Percentiles rank a stretch among this genome's conserved stretches.
These are phyloP conservation scores for Erebia palarica DNA, from an alignment of 2,888 invertebrate species.

Conservation along the genomic window DNA sequence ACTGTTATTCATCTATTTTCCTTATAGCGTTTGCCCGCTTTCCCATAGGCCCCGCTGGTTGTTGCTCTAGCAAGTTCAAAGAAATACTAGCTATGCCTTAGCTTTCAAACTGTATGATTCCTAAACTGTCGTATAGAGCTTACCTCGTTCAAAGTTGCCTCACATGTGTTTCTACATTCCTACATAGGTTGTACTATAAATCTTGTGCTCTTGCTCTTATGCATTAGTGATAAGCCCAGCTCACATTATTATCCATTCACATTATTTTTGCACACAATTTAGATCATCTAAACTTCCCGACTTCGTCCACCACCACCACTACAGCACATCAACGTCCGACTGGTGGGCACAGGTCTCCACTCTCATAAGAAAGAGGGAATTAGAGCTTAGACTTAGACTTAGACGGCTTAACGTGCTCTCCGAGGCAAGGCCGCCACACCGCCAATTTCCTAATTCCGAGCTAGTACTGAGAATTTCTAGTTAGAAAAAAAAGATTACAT, in stretches of 20 bases:
- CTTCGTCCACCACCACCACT: too few species aligned
- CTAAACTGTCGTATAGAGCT: neutral
- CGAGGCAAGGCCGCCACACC: too few species aligned
- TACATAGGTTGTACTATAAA: slow-evolving; percentile 6
- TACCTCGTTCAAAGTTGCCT: neutral
- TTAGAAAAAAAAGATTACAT: too few species aligned
- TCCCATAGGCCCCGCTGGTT: neutral
- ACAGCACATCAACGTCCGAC: too few species aligned
- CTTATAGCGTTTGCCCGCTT: neutral
- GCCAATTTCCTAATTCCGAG: too few species aligned
- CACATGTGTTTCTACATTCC: slow-evolving; percentile 18
- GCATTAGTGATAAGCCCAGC: slow-evolving; percentile 11
- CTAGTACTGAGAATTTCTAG: too few species aligned
- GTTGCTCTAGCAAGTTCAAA: neutral
- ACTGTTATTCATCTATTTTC: neutral
- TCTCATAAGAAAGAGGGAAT: too few species aligned
- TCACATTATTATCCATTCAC: slow-evolving; percentile 1
- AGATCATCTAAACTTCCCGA: neutral
- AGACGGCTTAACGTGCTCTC: too few species aligned
- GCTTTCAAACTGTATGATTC: slow-evolving; percentile 4
- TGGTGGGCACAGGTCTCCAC: too few species aligned
- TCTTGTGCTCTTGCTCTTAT: neutral
- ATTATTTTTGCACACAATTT: neutral
- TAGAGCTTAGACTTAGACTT: too few species aligned
- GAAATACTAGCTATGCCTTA: neutral